Base-by-base conservation (phyloP, 2,888 invertebrate genomes). In the Xanthia togata region DNA sequence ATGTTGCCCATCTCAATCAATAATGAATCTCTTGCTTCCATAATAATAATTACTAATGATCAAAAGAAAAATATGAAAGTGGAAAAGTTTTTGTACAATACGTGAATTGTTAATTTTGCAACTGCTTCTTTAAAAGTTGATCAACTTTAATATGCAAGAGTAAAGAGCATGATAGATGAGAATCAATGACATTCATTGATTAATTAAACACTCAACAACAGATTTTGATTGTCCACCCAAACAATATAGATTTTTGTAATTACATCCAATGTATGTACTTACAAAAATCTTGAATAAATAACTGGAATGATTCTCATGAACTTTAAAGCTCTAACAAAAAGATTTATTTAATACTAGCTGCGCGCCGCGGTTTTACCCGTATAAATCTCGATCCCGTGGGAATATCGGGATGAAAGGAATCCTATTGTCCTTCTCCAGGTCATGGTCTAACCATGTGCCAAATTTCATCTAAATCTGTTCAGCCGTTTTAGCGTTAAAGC, bases 1-100 rank as follows among this genome's bases (percentile, higher is more conserved):
- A 83, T 83, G 69, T 86, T 84, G 90, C 91, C 91, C 91, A 90
- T 91, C 91, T 90, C 90, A 89, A 91, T 87, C 79, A 81, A 75
- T 73, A 53, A 84, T 79, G 81, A 83, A 86, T 79, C 81, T 83
- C 80, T 81, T 77, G 79, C 73, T 75, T 63, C 73, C 44, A 68
- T 47, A 53, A 64, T n/a, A 70, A 55, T 65, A 35, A 64, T 73
- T 71, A 68, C 31, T 63, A 67, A 79, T 71, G 68, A 62, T 50
- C 44, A 64, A 70, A 77, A 59, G 17, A 65, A 73, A n/a, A 65
- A 62, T 59, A 69, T 77, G 60, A 65, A 69, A 63, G 65, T 26
- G 17, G 41, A 23, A 50, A 63, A 31, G 47, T 14, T 55, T 53
- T 35, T 55, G 31, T 63, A 26, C 2, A 64, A 17, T 53, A 35